Evolutionary conservation across 2,113 vertebrate genomes (phyloP).

Genomic region (Uria aalge): DNA sequence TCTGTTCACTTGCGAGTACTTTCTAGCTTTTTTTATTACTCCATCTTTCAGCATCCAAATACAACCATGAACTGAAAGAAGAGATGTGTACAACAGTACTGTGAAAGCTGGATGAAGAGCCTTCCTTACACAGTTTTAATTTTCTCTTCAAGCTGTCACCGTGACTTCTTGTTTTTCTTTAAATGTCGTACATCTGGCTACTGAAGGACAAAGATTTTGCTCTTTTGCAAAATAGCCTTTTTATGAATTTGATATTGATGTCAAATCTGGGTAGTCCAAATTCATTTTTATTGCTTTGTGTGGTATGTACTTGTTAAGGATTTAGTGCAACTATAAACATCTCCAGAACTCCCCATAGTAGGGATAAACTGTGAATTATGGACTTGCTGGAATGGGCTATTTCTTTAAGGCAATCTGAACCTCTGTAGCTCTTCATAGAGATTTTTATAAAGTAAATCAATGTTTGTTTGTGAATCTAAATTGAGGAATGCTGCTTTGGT

Average conservation of each 20-base stretch:
- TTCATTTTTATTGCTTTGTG: constrained; percentile 15
- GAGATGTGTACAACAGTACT: neutral
- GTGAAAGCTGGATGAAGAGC: neutral
- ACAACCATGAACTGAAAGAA: neutral
- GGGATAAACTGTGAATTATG: constrained; percentile 43
- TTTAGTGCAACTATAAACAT: constrained; percentile 60
- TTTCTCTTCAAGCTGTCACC: neutral
- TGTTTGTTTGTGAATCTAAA: constrained; percentile 23
- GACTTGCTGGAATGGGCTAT: neutral
- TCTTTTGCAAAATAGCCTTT: constrained; percentile 14
- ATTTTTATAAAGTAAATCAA: constrained; percentile 33
- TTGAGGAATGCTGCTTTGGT: constrained; percentile 20
- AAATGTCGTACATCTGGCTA: neutral
- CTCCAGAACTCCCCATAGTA: constrained; percentile 5
- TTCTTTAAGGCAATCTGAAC: constrained; percentile 44
- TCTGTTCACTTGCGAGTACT: neutral
- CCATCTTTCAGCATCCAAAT: neutral
- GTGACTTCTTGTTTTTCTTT: neutral
- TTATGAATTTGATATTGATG: constrained; percentile 24
- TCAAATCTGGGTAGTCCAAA: constrained; percentile 5
- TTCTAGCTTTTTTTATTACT: neutral
- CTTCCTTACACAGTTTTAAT: neutral
- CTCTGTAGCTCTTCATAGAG: neutral
- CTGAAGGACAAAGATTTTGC: neutral
- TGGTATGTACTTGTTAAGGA: constrained; percentile 34